phyloP scores from a whole-genome alignment of 2,888 invertebrate species.

The Taenaris catops region DNA sequence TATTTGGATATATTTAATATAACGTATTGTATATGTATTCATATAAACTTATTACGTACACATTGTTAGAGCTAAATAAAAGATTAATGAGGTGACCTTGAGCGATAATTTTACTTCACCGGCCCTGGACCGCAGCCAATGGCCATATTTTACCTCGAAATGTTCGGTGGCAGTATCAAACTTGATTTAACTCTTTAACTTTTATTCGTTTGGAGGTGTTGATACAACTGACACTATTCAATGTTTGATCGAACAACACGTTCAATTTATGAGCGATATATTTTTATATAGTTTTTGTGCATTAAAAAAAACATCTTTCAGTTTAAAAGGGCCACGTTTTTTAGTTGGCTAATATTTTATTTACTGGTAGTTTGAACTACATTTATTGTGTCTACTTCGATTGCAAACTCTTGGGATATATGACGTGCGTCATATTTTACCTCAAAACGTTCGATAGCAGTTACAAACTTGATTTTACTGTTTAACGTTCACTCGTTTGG shows the following conservation, averaged over 20 bases:
- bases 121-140: constrained; percentile 26
- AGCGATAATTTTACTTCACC: constrained; percentile 26
- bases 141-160: too few species aligned
- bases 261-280: too few species aligned
- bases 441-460: too few species aligned
- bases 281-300: too few species aligned
- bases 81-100: constrained; percentile 28
- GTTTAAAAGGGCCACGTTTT: too few species aligned
- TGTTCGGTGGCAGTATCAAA: too few species aligned
- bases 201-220: constrained; percentile 54
- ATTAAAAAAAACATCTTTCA: too few species aligned
- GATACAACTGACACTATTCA: constrained; percentile 48
- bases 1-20: constrained; percentile 9
- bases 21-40: constrained; percentile 9
- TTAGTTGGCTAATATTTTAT: too few species aligned
- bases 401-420: too few species aligned
- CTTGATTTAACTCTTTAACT: constrained; percentile 33
- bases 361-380: too few species aligned
- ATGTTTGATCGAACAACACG: constrained; percentile 42
- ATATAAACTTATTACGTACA: constrained; percentile 14
- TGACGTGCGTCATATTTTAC: too few species aligned
- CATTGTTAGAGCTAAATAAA: constrained; percentile 20
- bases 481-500: constrained; percentile 37
- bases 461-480: constrained; percentile 32
- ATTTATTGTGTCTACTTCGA: too few species aligned